These are phyloP conservation scores for Ovis aries DNA, from an alignment of 2,113 vertebrate species.

Conservation along the genomic window ARS-UI_Ramb_v3.0 NC_056070.1:55129001-55129500, in stretches of 20 bases:
- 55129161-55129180: background rate
- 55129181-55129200: background rate
- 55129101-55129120: background rate
- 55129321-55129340: background rate
- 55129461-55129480: slow-evolving; percentile 4
- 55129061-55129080: background rate
- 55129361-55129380: background rate
- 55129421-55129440: background rate
- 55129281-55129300: background rate
- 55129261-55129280: background rate
- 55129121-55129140: background rate
- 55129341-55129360: background rate
- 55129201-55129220: background rate
- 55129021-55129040: background rate
- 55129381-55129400: background rate
- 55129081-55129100: background rate
- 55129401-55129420: background rate
- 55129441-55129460: background rate
- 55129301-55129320: background rate
- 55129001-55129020: background rate
- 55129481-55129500: background rate
- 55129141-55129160: background rate
- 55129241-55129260: background rate
- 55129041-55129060: background rate
- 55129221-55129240: background rate